Evolutionary conservation across 2,797 vertebrate genomes (phyloP).

Genomic region (Tokudaia muenninki): DNA sequence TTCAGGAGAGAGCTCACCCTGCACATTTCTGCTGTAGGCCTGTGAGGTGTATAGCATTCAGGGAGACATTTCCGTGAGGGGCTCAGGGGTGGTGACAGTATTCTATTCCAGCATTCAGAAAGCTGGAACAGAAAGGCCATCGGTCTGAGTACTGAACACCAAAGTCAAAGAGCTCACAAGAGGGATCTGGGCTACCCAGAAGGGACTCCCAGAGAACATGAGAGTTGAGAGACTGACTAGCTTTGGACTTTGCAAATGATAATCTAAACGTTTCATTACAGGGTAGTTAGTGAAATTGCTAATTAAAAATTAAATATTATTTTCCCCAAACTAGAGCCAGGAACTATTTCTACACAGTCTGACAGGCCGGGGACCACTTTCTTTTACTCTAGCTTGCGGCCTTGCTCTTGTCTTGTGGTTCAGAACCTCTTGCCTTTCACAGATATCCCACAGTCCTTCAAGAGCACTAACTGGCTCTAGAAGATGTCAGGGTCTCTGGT

Average conservation of each 20-base stretch:
- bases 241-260: slow-evolving; percentile 8
- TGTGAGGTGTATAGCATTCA: not conserved
- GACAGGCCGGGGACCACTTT: not conserved
- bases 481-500: not conserved
- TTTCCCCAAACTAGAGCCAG: not conserved
- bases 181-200: not conserved
- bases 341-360: too few species aligned
- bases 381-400: not conserved
- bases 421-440: not conserved
- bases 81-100: not conserved
- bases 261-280: not conserved
- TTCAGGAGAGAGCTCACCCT: not conserved
- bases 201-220: not conserved
- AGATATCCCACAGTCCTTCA: not conserved
- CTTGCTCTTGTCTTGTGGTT: not conserved
- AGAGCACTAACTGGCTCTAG: not conserved
- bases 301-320: slow-evolving; percentile 12
- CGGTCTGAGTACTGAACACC: not conserved
- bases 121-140: not conserved
- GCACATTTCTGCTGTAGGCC: slow-evolving; percentile 8
- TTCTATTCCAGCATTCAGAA: not conserved
- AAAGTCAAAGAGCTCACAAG: not conserved
- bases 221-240: not conserved
- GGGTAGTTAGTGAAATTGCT: not conserved
- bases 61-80: not conserved